Conservation (phyloP, 2,113 vertebrate genomes). For the Parus major region DNA sequence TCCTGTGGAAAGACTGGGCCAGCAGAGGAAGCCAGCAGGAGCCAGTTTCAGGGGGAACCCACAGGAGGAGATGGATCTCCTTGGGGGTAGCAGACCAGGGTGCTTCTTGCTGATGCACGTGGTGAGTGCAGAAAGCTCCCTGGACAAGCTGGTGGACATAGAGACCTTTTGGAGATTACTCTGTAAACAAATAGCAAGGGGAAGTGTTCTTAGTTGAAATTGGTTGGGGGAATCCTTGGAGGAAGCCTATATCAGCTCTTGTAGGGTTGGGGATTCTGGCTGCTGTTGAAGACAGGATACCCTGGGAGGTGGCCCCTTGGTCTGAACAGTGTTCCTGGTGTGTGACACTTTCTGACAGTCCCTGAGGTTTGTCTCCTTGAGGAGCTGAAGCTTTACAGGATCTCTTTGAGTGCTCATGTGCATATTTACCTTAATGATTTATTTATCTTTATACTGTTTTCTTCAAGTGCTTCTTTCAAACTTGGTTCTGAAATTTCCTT, state of each 20-base stretch:
- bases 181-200: not conserved
- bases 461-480: not conserved
- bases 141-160: not conserved
- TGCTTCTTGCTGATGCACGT: not conserved
- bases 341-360: not conserved
- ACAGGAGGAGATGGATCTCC: not conserved
- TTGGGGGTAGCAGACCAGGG: rapidly evolving
- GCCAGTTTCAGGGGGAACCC: not conserved
- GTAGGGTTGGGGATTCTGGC: not conserved
- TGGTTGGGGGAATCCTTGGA: not conserved
- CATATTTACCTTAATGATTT: not conserved
- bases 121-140: not conserved
- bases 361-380: not conserved
- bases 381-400: not conserved
- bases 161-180: not conserved
- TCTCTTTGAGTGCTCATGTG: not conserved
- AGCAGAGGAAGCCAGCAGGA: not conserved
- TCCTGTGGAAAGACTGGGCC: not conserved
- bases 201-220: not conserved
- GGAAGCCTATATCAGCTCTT: not conserved
- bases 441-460: not conserved
- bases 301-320: not conserved
- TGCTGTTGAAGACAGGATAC: not conserved
- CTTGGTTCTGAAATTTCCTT: not conserved
- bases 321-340: not conserved